Evolutionary conservation across 2,888 invertebrate genomes (phyloP), one percentile per base, ranked within the genome.

Genomic region (Eucriotettix oculatus): DNA sequence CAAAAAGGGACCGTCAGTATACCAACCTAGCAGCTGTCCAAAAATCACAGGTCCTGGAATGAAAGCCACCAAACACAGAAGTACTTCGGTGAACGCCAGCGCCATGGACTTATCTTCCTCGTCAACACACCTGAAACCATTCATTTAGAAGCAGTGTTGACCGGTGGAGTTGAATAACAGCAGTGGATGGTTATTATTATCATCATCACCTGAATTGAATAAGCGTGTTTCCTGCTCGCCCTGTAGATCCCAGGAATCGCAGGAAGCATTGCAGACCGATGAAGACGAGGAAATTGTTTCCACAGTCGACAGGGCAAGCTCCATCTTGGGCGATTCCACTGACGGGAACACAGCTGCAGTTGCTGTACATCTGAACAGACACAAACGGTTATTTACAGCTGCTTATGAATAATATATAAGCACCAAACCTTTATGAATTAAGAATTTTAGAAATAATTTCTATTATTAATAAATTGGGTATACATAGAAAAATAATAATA

Each of bases 21-120:
- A 63, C 62, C 64, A 64, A 71, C 72, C 72, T 16, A 75, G 67
- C 1, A 76, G 66, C 3, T 69, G 68, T 5, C 77, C 77, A 63
- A 73, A 74, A 7, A 76, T 62, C 12, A 76, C 68, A 0, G 76
- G 76, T n/a, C 72, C 73, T 5, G 77, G 76, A 11, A 75, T 70
- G 65, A 72, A 73, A 12, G 69, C 68, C 42, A 71, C 64, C 2
- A 67, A 52, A 52, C 68, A 66, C 40, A 69, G 58, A 44, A 70
- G 60, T 1, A 69, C 64, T 54, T 70, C 70, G 1, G 67, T 65
- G 10, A 71, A 63, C 1, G 71, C 71, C 29, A 72, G 66, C 9
- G 71, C 68, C 42, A 71, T 63, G 0, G 71, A 66, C 64, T 71
- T 72, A 61, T 72, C 72, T 43, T 68, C 67, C 52, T 68, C 67